phyloP scores from a whole-genome alignment of 2,797 vertebrate species.

The Catostomus latipinnis region DNA sequence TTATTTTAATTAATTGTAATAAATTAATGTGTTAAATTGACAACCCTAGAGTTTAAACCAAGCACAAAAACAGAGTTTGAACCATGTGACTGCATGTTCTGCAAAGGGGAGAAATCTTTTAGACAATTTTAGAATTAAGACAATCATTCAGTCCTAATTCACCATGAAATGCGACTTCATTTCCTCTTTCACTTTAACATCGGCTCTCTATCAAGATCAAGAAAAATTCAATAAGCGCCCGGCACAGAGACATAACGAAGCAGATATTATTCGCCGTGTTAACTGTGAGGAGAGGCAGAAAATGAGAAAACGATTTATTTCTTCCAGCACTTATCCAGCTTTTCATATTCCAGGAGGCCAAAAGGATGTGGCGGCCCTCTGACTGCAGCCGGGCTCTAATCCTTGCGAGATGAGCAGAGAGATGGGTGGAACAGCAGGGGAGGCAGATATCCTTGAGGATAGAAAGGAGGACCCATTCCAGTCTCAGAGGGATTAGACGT shows the following conservation, averaged over 20 bases:
- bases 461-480: constrained; percentile 68
- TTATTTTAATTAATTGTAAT: not conserved
- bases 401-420: constrained; percentile 80
- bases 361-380: constrained; percentile 65
- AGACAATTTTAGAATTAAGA: too few species aligned
- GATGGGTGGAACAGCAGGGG: constrained; percentile 62
- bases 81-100: constrained; percentile 3
- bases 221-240: constrained; percentile 62
- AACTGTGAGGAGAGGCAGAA: constrained; percentile 37
- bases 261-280: not conserved
- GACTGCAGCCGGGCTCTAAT: constrained; percentile 71
- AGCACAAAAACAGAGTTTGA: constrained; percentile 7
- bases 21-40: not conserved
- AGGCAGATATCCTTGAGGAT: constrained; percentile 72
- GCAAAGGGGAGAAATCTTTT: not conserved
- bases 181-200: constrained; percentile 57
- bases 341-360: constrained; percentile 78
- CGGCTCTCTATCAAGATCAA: constrained; percentile 61
- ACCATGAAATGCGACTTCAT: constrained; percentile 55
- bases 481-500: constrained; percentile 74
- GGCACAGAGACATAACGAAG: constrained; percentile 53
- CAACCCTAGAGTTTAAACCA: not conserved
- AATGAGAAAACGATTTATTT: constrained; percentile 64
- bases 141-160: constrained; percentile 48
- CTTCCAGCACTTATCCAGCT: constrained; percentile 67